Percentiles rank a stretch among this genome's conserved stretches.
Conservation (phyloP, 2,113 vertebrate species). For the Ursus arctos region DNA sequence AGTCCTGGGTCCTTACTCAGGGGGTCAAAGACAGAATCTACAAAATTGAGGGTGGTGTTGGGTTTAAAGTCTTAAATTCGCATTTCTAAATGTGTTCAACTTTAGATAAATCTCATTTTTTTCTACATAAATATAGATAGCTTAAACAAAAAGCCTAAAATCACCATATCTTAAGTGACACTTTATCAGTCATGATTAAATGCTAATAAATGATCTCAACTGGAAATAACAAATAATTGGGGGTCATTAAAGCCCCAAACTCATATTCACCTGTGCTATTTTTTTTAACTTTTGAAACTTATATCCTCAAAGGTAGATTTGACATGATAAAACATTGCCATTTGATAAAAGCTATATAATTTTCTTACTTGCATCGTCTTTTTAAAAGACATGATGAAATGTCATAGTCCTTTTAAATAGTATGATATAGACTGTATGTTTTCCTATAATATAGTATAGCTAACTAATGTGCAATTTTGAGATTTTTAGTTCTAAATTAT, state of each 20-base stretch:
- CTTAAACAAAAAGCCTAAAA: neutral
- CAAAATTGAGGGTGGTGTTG: neutral
- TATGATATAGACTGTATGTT: neutral
- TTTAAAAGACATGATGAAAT: constrained; percentile 25
- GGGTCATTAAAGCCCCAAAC: neutral
- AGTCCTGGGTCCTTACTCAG: neutral
- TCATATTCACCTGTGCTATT: neutral
- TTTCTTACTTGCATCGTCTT: neutral
- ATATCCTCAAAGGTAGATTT: constrained; percentile 3
- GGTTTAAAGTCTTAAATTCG: neutral
- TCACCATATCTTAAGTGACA: neutral
- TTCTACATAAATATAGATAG: neutral
- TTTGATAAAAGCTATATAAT: no score
- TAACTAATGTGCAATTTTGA: neutral
- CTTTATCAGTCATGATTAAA: neutral
- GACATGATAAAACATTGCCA: neutral
- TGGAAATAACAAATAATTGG: neutral
- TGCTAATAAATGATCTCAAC: neutral
- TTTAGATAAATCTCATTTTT: neutral
- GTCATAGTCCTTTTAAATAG: constrained; percentile 5
- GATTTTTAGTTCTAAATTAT: constrained; percentile 42
- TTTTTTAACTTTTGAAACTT: neutral
- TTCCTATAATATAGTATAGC: neutral
- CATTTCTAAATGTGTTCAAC: neutral
- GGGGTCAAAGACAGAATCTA: neutral